phyloP scores from a whole-genome alignment of 2,888 invertebrate species.

The Melipona bicolor region DNA sequence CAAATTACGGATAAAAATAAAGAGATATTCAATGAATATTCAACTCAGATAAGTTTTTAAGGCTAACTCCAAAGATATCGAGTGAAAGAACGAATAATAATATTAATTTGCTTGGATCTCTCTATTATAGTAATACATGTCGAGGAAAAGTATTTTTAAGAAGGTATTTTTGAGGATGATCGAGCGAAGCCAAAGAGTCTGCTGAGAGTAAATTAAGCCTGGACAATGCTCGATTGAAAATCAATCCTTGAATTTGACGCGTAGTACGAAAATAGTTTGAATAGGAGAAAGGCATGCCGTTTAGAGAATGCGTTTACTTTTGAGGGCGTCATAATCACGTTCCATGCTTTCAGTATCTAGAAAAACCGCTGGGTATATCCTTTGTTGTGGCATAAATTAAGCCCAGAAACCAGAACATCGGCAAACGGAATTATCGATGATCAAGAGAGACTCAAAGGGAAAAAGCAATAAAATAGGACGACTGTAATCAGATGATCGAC shows the following conservation, averaged over 20 bases:
- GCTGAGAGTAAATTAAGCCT: conserved; percentile 23
- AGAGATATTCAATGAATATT: background rate
- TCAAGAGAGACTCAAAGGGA: background rate
- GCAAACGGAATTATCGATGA: background rate
- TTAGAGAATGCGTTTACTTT: background rate
- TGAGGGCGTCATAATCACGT: background rate
- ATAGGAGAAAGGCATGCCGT: conserved; percentile 1
- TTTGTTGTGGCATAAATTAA: background rate
- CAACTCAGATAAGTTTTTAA: background rate
- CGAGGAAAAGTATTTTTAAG: conserved; percentile 15
- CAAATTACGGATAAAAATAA: background rate
- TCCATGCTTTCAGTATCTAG: background rate
- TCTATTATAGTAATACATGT: background rate
- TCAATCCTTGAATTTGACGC: conserved; percentile 30
- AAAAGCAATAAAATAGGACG: conserved; percentile 23
- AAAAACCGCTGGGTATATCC: background rate
- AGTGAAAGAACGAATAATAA: background rate
- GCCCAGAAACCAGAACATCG: background rate
- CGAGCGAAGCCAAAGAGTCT: conserved; percentile 17
- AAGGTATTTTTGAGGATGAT: conserved; percentile 28
- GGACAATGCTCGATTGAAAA: conserved; percentile 20
- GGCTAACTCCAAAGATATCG: background rate
- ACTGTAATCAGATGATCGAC: conserved; percentile 9
- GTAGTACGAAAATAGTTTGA: conserved; percentile 6
- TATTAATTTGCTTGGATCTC: background rate